These are phyloP conservation scores for Triplophysa siluroides DNA, from an alignment of 2,113 vertebrate genomes.

Conservation along the genomic window DNA sequence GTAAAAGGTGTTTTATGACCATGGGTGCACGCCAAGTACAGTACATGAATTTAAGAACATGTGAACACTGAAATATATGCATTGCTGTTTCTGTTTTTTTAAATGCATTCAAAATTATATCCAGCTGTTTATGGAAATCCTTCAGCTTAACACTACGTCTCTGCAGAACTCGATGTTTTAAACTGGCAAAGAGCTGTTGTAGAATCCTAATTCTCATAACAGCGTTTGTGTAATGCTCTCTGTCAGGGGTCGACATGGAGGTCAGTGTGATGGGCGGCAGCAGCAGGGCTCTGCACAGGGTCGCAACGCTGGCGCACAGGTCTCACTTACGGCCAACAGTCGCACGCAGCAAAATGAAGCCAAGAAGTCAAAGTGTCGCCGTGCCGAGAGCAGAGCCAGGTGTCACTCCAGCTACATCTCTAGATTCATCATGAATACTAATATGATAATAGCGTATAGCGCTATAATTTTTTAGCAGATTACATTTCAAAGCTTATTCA, in stretches of 20 bases:
- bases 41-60: no score
- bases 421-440: no score
- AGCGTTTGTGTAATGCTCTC: neutral
- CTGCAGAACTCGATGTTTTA: no score
- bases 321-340: constrained; percentile 80
- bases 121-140: neutral
- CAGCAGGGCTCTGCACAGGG: constrained; percentile 85
- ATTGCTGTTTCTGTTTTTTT: neutral
- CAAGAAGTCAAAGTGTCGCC: constrained; percentile 86
- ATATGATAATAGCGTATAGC: no score
- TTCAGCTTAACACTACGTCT: no score
- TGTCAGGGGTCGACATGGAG: constrained; percentile 81
- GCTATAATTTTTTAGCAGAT: no score
- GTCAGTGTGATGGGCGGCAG: constrained; percentile 81
- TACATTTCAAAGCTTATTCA: no score
- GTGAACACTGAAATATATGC: neutral
- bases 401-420: neutral
- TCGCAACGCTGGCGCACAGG: constrained; percentile 82
- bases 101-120: neutral
- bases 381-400: constrained; percentile 77
- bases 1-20: no score
- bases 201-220: neutral
- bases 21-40: no score
- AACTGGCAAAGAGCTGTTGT: neutral
- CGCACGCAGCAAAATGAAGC: constrained; percentile 81